Conservation (phyloP, 2,113 vertebrate species). For the Phaetusa simplex region DNA sequence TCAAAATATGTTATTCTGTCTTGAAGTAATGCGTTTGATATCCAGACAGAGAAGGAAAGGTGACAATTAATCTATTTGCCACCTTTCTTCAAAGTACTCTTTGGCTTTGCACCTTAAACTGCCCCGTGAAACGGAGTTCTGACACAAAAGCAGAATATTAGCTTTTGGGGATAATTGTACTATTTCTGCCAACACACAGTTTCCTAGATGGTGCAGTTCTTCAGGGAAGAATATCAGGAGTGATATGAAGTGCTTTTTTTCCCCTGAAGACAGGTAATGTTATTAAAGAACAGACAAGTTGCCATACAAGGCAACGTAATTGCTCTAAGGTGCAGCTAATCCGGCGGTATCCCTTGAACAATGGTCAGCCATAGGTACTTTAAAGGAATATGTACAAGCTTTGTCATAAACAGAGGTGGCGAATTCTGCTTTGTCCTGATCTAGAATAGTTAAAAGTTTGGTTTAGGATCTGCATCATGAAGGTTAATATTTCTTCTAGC, state of each 20-base stretch:
- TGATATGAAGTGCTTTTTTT: rapidly evolving
- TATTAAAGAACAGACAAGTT: background rate
- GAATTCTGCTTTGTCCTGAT: background rate
- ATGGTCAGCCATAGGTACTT: background rate
- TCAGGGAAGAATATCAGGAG: background rate
- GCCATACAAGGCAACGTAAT: background rate
- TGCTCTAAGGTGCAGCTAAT: background rate
- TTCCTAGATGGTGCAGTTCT: background rate
- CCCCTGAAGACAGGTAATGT: background rate
- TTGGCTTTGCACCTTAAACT: background rate
- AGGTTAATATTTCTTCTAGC: background rate
- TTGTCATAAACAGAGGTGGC: background rate
- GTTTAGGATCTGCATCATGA: background rate
- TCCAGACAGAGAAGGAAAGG: background rate
- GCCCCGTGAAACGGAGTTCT: background rate
- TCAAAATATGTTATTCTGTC: background rate
- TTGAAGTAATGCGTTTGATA: background rate
- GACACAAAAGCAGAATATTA: background rate
- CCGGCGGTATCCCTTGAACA: background rate
- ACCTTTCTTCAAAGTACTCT: background rate
- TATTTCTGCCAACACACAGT: background rate
- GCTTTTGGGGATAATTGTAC: background rate
- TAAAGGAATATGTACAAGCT: background rate
- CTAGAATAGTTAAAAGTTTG: background rate
- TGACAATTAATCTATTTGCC: background rate